Percentiles rank a stretch among this genome's conserved stretches.
These are phyloP conservation scores for Macrocentrus cingulum DNA, from an alignment of 1,140 invertebrate species.

Conservation along the genomic window DNA sequence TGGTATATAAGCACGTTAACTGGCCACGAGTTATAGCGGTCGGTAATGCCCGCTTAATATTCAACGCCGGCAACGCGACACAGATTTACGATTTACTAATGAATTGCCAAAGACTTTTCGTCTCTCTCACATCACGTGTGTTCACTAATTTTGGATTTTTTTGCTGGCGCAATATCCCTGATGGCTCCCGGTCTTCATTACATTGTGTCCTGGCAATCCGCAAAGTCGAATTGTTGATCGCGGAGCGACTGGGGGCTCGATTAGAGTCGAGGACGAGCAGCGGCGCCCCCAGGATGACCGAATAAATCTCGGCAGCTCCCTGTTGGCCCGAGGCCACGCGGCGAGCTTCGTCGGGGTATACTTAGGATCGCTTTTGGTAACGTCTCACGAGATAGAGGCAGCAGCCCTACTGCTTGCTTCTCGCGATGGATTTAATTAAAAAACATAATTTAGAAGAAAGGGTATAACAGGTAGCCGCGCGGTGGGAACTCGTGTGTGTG, in stretches of 20 bases:
- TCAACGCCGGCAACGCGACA: conserved; percentile 51
- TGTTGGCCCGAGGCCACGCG: conserved; percentile 51
- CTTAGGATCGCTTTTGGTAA: not conserved
- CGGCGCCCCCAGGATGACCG: conserved; percentile 44
- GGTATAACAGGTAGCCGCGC: conserved; percentile 56
- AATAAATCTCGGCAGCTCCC: conserved; percentile 58
- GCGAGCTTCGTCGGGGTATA: conserved; percentile 28
- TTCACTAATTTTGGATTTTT: not conserved
- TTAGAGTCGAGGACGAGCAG: conserved; percentile 24
- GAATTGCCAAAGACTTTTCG: conserved; percentile 46
- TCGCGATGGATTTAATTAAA: conserved; percentile 60
- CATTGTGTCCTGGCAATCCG: too few species aligned
- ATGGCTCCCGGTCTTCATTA: conserved; percentile 8
- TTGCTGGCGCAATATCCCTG: not conserved
- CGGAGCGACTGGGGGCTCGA: conserved; percentile 24
- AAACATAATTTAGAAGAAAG: conserved; percentile 60
- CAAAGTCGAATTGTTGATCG: too few species aligned
- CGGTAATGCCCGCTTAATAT: conserved; percentile 56
- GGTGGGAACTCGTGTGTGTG: conserved; percentile 49
- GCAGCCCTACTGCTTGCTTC: conserved; percentile 31
- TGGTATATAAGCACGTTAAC: conserved; percentile 46
- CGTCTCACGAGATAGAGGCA: conserved; percentile 8
- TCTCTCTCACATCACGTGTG: conserved; percentile 7
- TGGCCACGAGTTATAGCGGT: conserved; percentile 52
- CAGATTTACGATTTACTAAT: conserved; percentile 60